Evolutionary conservation across 2,113 vertebrate genomes (phyloP).

Genomic region (Takifugu flavidus): DNA sequence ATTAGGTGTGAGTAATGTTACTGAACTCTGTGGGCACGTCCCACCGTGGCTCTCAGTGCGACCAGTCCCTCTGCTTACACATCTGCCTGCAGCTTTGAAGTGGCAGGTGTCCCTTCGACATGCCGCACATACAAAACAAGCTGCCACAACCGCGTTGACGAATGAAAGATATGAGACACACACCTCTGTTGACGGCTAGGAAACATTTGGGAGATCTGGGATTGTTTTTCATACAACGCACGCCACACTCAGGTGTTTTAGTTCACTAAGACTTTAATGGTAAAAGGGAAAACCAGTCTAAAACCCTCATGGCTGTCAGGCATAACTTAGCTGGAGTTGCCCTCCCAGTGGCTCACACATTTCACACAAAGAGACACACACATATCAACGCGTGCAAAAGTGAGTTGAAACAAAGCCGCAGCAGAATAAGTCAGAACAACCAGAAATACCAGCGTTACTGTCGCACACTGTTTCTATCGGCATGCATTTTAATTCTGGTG

Average conservation of each 20-base stretch:
- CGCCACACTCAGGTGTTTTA: conserved; percentile 43
- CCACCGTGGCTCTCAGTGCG: conserved; percentile 41
- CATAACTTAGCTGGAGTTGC: conserved; percentile 14
- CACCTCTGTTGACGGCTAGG: conserved; percentile 40
- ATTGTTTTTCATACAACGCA: conserved; percentile 35
- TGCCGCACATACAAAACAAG: conserved; percentile 23
- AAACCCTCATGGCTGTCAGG: conserved; percentile 29
- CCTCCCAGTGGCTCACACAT: conserved; percentile 15
- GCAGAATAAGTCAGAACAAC: conserved; percentile 12
- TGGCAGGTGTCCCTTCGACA: conserved; percentile 64
- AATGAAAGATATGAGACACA: conserved; percentile 13
- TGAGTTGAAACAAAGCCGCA: conserved; percentile 1
- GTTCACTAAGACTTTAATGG: conserved; percentile 33
- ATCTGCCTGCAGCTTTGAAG: conserved; percentile 64
- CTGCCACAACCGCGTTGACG: conserved; percentile 4
- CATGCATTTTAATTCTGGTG: background rate
- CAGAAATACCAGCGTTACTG: background rate
- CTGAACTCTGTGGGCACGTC: conserved; percentile 49
- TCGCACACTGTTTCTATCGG: conserved; percentile 13
- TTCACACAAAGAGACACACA: conserved; percentile 7
- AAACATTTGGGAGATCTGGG: conserved; percentile 51
- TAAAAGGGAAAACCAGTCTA: conserved; percentile 29
- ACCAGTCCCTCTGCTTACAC: conserved; percentile 44
- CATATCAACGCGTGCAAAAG: conserved; percentile 8
- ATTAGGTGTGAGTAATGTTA: conserved; percentile 44